Evolutionary conservation across 2,113 vertebrate genomes (phyloP).

Genomic region (Nothoprocta pentlandii): DNA sequence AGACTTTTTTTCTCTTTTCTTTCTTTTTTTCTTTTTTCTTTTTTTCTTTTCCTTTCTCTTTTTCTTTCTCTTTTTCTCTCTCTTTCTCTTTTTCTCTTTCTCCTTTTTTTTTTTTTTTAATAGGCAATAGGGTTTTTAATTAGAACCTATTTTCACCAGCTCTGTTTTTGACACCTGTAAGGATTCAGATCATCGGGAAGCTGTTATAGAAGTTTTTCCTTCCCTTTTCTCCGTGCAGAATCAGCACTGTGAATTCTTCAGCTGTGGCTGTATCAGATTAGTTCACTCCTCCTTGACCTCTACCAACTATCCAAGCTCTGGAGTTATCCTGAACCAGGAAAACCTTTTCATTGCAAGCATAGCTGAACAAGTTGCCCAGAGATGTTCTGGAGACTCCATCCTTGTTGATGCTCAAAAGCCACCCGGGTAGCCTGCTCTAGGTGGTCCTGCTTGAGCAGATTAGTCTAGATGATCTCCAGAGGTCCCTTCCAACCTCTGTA

Average conservation of each 20-base stretch:
- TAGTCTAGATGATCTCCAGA: background rate
- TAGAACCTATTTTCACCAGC: background rate
- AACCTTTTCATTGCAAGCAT: too few relatives aligned
- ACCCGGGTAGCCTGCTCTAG: background rate
- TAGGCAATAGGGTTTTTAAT: background rate
- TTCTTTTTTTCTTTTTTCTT: background rate
- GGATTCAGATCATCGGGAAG: background rate
- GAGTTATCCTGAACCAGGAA: too few relatives aligned
- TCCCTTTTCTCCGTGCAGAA: background rate
- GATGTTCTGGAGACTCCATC: background rate
- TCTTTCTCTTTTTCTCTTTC: too few relatives aligned
- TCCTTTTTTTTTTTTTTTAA: background rate
- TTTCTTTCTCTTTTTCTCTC: background rate
- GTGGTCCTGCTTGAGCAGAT: background rate
- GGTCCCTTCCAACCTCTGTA: background rate
- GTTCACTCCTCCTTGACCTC: background rate
- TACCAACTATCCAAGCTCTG: background rate
- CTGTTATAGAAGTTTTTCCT: background rate
- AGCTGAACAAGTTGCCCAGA: too few relatives aligned
- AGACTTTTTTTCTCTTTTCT: background rate
- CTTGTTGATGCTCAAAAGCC: background rate
- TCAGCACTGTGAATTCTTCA: background rate
- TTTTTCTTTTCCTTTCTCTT: background rate
- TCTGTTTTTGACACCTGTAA: background rate
- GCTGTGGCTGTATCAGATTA: too few relatives aligned